These are phyloP conservation scores for Natator depressus DNA, from an alignment of 2,113 vertebrate species.

Conservation along the genomic window DNA sequence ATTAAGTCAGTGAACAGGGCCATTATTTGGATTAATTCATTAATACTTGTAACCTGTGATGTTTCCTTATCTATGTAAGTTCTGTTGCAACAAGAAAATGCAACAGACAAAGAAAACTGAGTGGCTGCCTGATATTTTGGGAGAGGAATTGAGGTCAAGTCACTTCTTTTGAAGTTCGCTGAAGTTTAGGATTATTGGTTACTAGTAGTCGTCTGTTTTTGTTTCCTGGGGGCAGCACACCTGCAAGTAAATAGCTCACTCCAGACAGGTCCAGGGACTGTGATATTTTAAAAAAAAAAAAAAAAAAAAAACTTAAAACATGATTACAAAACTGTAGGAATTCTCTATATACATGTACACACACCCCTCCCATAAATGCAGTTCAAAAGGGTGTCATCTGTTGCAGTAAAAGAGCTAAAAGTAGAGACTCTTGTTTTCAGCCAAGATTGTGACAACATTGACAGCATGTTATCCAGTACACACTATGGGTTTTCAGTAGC, in stretches of 20 bases:
- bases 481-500: neutral
- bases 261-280: neutral
- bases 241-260: neutral
- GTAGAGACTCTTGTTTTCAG: neutral
- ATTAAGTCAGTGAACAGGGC: neutral
- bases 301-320: neutral
- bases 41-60: neutral
- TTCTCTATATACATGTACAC: neutral
- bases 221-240: neutral
- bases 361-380: neutral
- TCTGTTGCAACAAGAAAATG: fast-evolving
- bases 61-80: neutral
- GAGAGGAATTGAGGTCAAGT: neutral
- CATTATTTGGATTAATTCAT: neutral
- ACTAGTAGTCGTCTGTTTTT: neutral
- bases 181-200: neutral
- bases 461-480: neutral
- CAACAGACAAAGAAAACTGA: neutral
- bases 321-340: neutral
- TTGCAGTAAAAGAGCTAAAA: neutral
- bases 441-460: neutral
- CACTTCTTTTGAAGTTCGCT: neutral
- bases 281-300: neutral
- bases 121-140: neutral
- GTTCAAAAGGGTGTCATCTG: neutral